A percentile compares a stretch with the other conserved stretches of the same genome.
phyloP scores from a whole-genome alignment of 1,140 invertebrate species.

The Argopecten irradians region DNA sequence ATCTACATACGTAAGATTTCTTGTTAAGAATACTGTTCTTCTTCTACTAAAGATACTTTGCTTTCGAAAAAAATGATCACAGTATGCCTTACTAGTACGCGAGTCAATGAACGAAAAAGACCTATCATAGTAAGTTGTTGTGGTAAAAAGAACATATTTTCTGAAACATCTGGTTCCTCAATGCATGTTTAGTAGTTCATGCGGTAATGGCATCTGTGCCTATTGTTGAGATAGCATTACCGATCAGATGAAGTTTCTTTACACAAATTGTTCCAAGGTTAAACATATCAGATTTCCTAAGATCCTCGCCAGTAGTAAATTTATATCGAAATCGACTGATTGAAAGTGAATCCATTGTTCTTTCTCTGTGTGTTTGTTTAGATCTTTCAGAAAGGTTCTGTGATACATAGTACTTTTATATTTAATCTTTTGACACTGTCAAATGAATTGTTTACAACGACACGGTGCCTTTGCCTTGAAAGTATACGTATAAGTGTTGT shows the following conservation, averaged over 20 bases:
- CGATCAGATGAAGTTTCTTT: neutral
- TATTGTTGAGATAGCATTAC: neutral
- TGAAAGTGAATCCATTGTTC: neutral
- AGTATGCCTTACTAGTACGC: neutral
- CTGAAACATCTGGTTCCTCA: neutral
- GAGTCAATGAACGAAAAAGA: neutral
- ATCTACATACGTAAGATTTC: too few species aligned
- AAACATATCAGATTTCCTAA: neutral
- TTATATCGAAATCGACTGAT: neutral
- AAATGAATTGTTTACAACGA: too few species aligned
- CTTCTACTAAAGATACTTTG: too few species aligned
- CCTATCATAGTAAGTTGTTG: neutral
- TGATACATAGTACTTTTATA: neutral
- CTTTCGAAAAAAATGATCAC: too few species aligned
- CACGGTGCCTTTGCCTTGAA: too few species aligned
- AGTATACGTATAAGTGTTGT: too few species aligned
- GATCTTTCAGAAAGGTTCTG: neutral
- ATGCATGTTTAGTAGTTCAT: neutral
- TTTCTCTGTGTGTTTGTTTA: neutral
- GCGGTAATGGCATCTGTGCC: neutral
- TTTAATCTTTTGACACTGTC: neutral
- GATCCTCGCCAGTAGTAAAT: neutral
- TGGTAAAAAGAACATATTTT: neutral
- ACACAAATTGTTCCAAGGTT: neutral
- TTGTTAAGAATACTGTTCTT: too few species aligned